Evolutionary conservation across 2,797 vertebrate species (phyloP).

Genomic region (Dermochelys coriacea): DNA sequence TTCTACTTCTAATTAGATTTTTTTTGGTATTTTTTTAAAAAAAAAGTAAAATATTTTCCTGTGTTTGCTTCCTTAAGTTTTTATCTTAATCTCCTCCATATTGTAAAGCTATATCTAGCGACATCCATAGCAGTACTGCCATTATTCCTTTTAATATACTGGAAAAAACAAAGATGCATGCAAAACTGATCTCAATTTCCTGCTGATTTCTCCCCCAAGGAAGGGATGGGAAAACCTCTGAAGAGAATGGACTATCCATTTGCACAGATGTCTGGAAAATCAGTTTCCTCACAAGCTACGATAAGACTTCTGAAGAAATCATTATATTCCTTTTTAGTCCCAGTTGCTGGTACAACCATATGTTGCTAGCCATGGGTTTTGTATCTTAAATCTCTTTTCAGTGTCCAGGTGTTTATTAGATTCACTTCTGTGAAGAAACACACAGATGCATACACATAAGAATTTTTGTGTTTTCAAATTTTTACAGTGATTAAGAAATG

Average conservation of each 20-base stretch:
- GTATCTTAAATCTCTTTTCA: constrained; percentile 3
- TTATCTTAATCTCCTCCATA: background rate
- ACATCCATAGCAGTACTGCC: background rate
- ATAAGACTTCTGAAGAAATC: constrained; percentile 57
- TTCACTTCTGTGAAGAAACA: constrained; percentile 10
- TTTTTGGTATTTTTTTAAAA: background rate
- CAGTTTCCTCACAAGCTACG: constrained; percentile 32
- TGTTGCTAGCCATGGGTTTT: background rate
- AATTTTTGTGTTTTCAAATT: background rate
- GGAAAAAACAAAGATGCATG: background rate
- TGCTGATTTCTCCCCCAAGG: background rate
- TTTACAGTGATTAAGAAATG: background rate
- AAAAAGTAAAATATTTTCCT: background rate
- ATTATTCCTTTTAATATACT: background rate
- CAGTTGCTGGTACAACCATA: constrained; percentile 34
- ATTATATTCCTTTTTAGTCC: constrained; percentile 54
- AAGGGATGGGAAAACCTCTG: constrained; percentile 18
- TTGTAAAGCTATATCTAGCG: background rate
- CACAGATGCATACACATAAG: background rate
- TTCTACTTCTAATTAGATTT: background rate
- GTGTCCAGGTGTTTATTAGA: constrained; percentile 42
- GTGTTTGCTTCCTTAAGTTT: background rate
- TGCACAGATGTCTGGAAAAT: constrained; percentile 65
- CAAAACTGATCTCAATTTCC: constrained; percentile 13
- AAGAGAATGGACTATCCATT: constrained; percentile 62